These are phyloP conservation scores for Anolis carolinensis DNA, from an alignment of 2,113 vertebrate species.

Conservation along the genomic window DNA sequence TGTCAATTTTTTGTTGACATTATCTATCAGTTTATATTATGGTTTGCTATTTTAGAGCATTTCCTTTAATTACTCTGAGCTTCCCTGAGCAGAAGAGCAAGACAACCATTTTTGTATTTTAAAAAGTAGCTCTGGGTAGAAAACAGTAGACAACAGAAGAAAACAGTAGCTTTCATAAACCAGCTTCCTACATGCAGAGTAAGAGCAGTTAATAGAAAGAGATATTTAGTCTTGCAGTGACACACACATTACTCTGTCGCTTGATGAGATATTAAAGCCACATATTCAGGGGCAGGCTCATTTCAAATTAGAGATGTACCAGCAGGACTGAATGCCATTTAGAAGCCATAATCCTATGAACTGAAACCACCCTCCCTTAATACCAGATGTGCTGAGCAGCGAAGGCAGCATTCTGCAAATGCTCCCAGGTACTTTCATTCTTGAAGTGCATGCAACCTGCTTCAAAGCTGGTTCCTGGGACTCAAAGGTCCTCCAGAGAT, in stretches of 20 bases:
- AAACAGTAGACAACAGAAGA: too few relatives aligned
- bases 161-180: background rate
- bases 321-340: background rate
- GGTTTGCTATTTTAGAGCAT: too few relatives aligned
- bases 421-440: background rate
- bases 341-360: background rate
- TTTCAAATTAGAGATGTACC: background rate
- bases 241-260: background rate
- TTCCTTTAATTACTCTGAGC: too few relatives aligned
- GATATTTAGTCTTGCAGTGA: background rate
- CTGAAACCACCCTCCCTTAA: background rate
- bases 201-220: background rate
- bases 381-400: background rate
- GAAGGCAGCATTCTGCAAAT: background rate
- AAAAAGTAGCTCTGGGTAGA: background rate
- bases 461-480: background rate
- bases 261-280: background rate
- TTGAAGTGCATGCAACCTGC: background rate
- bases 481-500: background rate
- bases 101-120: too few relatives aligned
- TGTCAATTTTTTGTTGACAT: too few relatives aligned
- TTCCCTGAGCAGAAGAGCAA: too few relatives aligned
- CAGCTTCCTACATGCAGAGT: background rate
- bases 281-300: background rate
- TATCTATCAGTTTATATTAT: too few relatives aligned